phyloP scores from a whole-genome alignment of 1,140 invertebrate species.

The Neodiprion virginianus region DNA sequence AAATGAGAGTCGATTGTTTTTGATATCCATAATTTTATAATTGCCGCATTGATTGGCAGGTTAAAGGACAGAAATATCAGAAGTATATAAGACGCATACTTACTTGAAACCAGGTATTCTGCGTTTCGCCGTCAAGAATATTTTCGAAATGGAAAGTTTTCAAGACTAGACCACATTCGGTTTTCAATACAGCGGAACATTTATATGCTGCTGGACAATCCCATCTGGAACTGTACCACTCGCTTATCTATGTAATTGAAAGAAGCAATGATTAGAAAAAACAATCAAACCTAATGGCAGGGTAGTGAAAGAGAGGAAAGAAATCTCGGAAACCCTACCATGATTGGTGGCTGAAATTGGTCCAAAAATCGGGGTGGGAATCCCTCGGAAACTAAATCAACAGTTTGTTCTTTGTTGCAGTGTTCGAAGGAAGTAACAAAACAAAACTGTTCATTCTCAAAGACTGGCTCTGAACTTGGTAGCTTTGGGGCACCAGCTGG shows the following conservation, averaged over 20 bases:
- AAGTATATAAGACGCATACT: conserved; percentile 10
- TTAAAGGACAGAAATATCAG: too few relatives aligned
- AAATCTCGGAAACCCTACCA: conserved; percentile 32
- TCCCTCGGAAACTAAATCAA: conserved; percentile 53
- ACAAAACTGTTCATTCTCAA: conserved; percentile 46
- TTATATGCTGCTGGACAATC: conserved; percentile 50
- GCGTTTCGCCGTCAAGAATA: conserved; percentile 36
- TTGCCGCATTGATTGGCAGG: too few relatives aligned
- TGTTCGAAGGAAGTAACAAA: conserved; percentile 56
- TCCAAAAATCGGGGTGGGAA: conserved; percentile 50
- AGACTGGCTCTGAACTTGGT: conserved; percentile 41
- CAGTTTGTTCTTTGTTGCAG: conserved; percentile 52
- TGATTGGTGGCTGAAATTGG: conserved; percentile 49
- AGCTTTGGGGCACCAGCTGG: conserved; percentile 46
- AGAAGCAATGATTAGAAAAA: neutral
- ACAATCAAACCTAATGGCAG: too few relatives aligned
- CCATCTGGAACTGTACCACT: conserved; percentile 51
- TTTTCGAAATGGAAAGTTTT: conserved; percentile 35
- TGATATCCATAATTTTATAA: too few relatives aligned
- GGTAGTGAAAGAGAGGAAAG: neutral
- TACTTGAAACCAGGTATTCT: conserved; percentile 51
- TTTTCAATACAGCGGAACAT: conserved; percentile 33
- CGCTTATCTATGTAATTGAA: conserved; percentile 42
- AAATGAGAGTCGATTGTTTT: too few relatives aligned
- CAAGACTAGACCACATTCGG: conserved; percentile 25